These are phyloP conservation scores for Tenthredo amoena DNA, from an alignment of 2,888 invertebrate species.

Conservation along the genomic window DNA sequence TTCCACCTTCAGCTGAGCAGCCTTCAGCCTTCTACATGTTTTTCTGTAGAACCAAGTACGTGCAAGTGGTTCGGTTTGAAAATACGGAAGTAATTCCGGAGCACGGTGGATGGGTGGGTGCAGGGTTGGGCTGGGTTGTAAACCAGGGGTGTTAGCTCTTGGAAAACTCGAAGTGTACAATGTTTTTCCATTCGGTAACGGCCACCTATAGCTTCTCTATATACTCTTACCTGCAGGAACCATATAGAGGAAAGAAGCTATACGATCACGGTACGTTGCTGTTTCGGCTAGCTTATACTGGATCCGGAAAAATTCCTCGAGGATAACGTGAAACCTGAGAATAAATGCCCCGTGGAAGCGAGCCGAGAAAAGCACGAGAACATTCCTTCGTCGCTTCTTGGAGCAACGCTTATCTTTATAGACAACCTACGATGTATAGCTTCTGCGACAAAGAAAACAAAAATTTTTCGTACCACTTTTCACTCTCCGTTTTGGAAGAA, in stretches of 20 bases:
- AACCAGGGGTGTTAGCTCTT: conserved; percentile 34
- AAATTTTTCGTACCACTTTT: background rate
- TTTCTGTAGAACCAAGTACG: background rate
- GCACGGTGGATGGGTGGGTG: background rate
- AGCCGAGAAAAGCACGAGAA: background rate
- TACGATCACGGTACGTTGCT: background rate
- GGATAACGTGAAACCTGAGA: conserved; percentile 3
- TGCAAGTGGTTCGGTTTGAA: conserved; percentile 15
- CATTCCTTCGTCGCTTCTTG: background rate
- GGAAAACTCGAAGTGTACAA: conserved; percentile 29
- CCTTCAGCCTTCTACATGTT: background rate
- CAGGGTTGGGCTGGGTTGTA: background rate
- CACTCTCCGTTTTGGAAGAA: no score
- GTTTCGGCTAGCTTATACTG: background rate
- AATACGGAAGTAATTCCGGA: conserved; percentile 18
- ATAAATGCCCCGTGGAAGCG: conserved; percentile 8
- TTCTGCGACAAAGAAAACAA: background rate
- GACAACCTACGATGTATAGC: background rate
- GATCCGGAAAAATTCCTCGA: background rate
- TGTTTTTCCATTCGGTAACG: conserved; percentile 39
- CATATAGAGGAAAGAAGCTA: background rate
- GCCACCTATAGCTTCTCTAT: background rate
- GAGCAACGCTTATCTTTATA: background rate
- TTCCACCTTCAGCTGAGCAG: background rate
- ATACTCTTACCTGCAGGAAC: background rate